Conservation (phyloP, 2,113 vertebrate species). For the Hippocampus guttulatus region DNA sequence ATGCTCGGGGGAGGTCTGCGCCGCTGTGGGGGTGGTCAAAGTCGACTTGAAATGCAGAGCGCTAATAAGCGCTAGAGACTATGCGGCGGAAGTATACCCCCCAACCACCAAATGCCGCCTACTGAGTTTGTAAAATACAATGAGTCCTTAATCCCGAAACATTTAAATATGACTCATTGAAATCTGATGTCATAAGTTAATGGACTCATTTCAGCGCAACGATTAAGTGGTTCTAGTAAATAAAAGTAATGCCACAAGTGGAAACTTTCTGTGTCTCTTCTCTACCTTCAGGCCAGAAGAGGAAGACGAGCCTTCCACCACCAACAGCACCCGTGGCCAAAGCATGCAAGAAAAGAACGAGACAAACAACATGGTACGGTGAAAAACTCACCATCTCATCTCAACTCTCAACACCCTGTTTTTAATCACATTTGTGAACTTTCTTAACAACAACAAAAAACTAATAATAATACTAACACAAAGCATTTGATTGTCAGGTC, state of each 20-base stretch:
- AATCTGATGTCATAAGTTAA: background rate
- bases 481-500: background rate
- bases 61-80: no score
- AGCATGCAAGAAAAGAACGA: conserved; percentile 64
- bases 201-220: no score
- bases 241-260: no score
- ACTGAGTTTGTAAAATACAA: no score
- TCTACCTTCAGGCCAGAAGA: conserved; percentile 21
- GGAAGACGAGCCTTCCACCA: conserved; percentile 7
- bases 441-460: background rate
- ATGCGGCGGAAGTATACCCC: no score
- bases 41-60: no score
- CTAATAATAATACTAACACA: no score
- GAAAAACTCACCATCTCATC: background rate
- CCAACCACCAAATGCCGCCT: no score
- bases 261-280: background rate
- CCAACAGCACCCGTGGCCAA: background rate
- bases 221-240: no score
- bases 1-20: no score
- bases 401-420: background rate
- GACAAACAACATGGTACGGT: conserved; percentile 59
- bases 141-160: background rate
- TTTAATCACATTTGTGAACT: background rate
- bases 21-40: no score
- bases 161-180: background rate